Evolutionary conservation across 2,888 invertebrate genomes (phyloP).

Genomic region (Coelopa pilipes): DNA sequence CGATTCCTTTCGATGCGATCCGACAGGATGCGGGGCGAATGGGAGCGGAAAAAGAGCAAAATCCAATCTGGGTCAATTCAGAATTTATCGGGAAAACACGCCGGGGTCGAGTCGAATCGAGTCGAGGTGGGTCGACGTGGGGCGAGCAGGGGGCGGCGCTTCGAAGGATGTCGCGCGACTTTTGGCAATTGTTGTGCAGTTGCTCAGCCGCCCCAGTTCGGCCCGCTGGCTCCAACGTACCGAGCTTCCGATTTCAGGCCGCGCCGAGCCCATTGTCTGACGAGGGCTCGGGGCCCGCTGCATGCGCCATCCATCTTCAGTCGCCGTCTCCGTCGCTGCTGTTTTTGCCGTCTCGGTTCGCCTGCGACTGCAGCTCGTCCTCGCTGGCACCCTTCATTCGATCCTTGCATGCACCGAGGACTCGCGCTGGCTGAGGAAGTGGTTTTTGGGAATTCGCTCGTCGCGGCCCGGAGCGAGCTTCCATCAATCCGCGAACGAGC

Average conservation of each 20-base stretch:
- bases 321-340: no score
- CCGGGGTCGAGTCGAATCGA: no score
- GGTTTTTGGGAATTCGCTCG: not conserved
- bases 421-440: not conserved
- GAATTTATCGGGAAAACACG: constrained; percentile 50
- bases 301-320: not conserved
- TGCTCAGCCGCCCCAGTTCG: not conserved
- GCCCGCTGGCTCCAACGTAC: constrained; percentile 33
- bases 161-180: constrained; percentile 11
- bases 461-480: not conserved
- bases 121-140: no score
- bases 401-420: not conserved
- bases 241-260: constrained; percentile 34
- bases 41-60: constrained; percentile 35
- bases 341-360: no score
- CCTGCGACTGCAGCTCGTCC: not conserved
- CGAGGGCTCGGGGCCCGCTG: not conserved
- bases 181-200: constrained; percentile 18
- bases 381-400: not conserved
- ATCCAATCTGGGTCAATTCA: constrained; percentile 49
- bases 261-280: no score
- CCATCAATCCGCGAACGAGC: not conserved
- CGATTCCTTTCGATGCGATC: no score
- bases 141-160: constrained; percentile 10
- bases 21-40: no score